phyloP scores from a whole-genome alignment of 2,888 invertebrate genomes.

The Diplolepis rosae region DNA sequence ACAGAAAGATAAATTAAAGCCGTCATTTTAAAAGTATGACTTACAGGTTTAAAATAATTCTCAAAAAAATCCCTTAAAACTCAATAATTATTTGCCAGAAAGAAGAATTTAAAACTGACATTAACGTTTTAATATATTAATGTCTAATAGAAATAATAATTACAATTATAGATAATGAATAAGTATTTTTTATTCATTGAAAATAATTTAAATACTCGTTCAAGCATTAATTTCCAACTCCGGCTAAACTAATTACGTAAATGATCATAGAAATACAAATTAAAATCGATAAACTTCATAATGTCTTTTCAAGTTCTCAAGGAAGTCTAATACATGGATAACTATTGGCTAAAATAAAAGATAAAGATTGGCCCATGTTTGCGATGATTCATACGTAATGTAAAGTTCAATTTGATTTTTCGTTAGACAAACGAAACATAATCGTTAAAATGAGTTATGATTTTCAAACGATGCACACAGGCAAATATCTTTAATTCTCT shows the following conservation, averaged over 20 bases:
- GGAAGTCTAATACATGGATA: too few relatives aligned
- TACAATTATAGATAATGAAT: not conserved
- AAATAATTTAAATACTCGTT: not conserved
- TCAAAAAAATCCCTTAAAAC: not conserved
- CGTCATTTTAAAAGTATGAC: not conserved
- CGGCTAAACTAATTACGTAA: too few relatives aligned
- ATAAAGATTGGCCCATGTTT: not conserved
- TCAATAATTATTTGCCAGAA: too few relatives aligned
- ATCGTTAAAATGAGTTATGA: not conserved
- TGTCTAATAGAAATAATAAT: too few relatives aligned
- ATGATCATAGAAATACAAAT: not conserved
- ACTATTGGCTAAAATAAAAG: not conserved
- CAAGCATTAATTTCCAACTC: not conserved
- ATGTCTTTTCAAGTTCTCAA: too few relatives aligned
- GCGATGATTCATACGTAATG: not conserved
- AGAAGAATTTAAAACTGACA: too few relatives aligned
- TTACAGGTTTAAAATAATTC: not conserved
- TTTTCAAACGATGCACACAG: not conserved
- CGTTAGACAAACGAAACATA: not conserved
- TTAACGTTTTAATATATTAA: not conserved
- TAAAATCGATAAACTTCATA: too few relatives aligned
- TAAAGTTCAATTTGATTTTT: conserved; percentile 1
- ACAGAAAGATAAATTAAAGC: not conserved
- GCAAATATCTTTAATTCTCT: not conserved
- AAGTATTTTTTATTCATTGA: not conserved